Percentiles rank a stretch among this genome's conserved stretches.
Conservation (phyloP, 2,888 invertebrate species). For the Phymatocera aterrima region DNA sequence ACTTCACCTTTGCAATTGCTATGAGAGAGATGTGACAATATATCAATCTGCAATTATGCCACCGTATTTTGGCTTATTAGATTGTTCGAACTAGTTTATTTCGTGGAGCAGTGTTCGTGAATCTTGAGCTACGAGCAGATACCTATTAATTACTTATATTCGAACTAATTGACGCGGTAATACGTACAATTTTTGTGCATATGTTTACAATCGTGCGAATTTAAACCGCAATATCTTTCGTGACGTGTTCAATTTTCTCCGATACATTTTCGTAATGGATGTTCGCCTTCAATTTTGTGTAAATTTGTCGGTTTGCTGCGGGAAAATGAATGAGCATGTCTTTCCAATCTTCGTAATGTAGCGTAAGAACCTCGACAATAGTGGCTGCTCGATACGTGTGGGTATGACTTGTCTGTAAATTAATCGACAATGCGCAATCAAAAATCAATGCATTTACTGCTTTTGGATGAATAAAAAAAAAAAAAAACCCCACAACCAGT, state of each 20-base stretch:
- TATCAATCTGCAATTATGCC: not conserved
- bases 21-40: not conserved
- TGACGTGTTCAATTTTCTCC: conserved; percentile 28
- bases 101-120: not conserved
- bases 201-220: not conserved
- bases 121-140: not conserved
- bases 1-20: not conserved
- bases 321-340: conserved; percentile 55
- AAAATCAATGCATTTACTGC: not conserved
- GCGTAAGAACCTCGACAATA: conserved; percentile 53
- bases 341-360: conserved; percentile 54
- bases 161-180: not conserved
- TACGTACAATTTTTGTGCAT: not conserved
- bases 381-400: conserved; percentile 54
- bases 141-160: not conserved
- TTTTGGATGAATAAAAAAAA: not conserved
- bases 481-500: not conserved
- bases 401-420: conserved; percentile 48
- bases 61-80: not conserved
- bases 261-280: conserved; percentile 29
- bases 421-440: not conserved
- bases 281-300: conserved; percentile 40
- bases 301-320: conserved; percentile 56
- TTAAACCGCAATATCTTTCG: conserved; percentile 14
- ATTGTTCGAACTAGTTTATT: not conserved